phyloP scores from a whole-genome alignment of 1,140 invertebrate species.

The Diplogasteroides magnus region DNA sequence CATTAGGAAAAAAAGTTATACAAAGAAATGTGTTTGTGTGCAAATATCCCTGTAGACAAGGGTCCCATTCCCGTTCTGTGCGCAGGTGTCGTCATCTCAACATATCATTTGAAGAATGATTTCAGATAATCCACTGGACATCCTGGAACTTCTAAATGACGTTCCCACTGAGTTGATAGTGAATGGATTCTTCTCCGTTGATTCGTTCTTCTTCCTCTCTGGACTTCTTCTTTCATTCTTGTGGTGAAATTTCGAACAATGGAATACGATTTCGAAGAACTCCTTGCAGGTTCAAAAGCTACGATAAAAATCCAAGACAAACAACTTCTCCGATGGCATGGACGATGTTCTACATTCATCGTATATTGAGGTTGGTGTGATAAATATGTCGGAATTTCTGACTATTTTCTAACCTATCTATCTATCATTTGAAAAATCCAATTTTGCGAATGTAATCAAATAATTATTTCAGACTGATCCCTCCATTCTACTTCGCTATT shows the following conservation, averaged over 20 bases:
- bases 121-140: neutral
- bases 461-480: neutral
- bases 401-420: no score
- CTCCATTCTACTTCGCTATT: neutral
- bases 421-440: no score
- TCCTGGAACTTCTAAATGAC: neutral
- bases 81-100: no score
- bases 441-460: constrained; percentile 15
- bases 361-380: constrained; percentile 23
- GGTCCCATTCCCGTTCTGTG: no score
- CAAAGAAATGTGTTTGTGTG: no score
- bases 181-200: neutral
- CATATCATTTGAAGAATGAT: no score
- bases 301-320: constrained; percentile 18
- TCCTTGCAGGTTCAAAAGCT: constrained; percentile 36
- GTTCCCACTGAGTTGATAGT: neutral
- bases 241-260: neutral
- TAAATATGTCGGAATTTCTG: constrained; percentile 8
- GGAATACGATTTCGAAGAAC: constrained; percentile 11
- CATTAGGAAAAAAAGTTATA: no score
- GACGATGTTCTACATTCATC: constrained; percentile 38
- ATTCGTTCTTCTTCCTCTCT: neutral
- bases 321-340: constrained; percentile 21
- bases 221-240: neutral
- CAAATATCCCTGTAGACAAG: no score